Evolutionary conservation across 2,113 vertebrate genomes (phyloP), one percentile per base, ranked within the genome.

Genomic region (Corythoichthys intestinalis): DNA sequence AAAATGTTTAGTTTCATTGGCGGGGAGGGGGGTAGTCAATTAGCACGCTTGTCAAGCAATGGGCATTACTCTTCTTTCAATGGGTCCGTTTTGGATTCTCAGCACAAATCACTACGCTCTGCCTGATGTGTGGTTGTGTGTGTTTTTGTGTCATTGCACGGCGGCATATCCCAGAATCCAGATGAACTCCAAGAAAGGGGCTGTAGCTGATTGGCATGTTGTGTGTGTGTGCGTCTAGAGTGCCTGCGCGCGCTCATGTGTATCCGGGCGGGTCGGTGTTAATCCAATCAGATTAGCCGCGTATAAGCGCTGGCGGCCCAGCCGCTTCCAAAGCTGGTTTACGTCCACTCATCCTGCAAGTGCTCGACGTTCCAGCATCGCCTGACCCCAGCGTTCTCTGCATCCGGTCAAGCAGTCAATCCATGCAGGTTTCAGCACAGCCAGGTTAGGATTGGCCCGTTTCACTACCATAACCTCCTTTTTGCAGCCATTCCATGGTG

Each of bases 281-380:
- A 92, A 92, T 93, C 92, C 86, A 87, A 91, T 91, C 90, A 91
- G 90, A 93, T 92, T 90, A 91, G 81, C 75, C 28, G 62, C 83
- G 85, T 90, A 90, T 93, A 91, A 89, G 82, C 70, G 67, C 75
- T 75, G 83, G 78, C 79, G 74, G 56, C 72, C 81, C 80, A 14
- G 72, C 78, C 74, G 20, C 77, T 58, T 80, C 82, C 84, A 89
- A 91, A 92, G 85, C 88, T 67, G 74, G 88, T 91, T 58, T 90
- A 90, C 41, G 74, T 81, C 66, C 74, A 62, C 79, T 90, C 83
- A 90, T 88, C 84, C 80, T 13, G 73, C 75, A 58, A 73, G 80
- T 50, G 53, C 77, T 2, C 56, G 37, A 3, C 38, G 50, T 67
- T 83, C 66, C 67, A 64, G 73, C 77, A 35, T 85, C 84, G n/a